These are phyloP conservation scores for Bergia puertoricense DNA, from an alignment of 92 coral and sea anemone species.

Conservation along the genomic window DNA sequence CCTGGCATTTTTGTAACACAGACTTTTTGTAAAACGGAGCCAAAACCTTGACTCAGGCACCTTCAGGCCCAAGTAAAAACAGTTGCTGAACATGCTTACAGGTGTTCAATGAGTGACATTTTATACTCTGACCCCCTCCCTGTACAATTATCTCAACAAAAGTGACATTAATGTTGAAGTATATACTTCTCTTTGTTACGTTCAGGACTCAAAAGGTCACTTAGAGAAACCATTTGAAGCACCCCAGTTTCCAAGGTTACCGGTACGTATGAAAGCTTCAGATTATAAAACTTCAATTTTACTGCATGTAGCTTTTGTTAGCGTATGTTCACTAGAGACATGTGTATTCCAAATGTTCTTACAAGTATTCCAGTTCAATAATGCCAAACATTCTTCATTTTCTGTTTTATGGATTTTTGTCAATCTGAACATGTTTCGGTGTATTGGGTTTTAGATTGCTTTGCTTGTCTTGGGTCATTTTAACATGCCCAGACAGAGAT, in stretches of 20 bases:
- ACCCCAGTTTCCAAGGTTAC: conserved; percentile 81
- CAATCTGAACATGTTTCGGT: background rate
- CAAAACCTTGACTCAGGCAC: too few relatives aligned
- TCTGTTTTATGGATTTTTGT: too few relatives aligned
- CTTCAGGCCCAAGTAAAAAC: too few relatives aligned
- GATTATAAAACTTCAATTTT: background rate
- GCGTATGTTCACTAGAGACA: background rate
- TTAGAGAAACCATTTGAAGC: conserved; percentile 46
- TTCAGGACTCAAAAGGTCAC: conserved; percentile 15
- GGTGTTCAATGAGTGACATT: too few relatives aligned
- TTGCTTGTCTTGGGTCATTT: background rate
- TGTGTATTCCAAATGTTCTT: too few relatives aligned
- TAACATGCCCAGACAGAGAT: too few relatives aligned
- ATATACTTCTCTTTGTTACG: background rate
- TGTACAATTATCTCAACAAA: background rate
- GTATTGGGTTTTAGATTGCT: background rate
- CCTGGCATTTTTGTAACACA: too few relatives aligned
- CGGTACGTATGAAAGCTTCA: conserved; percentile 54
- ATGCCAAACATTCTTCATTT: too few relatives aligned
- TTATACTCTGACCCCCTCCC: too few relatives aligned
- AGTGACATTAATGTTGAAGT: background rate
- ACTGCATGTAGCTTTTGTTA: background rate
- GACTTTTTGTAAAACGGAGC: too few relatives aligned
- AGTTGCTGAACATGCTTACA: too few relatives aligned
- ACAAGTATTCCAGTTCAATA: too few relatives aligned